Percentiles rank a stretch among this genome's conserved stretches.
Evolutionary conservation across 2,888 invertebrate species (phyloP).

Genomic region (Drosophila paramelanica): DNA sequence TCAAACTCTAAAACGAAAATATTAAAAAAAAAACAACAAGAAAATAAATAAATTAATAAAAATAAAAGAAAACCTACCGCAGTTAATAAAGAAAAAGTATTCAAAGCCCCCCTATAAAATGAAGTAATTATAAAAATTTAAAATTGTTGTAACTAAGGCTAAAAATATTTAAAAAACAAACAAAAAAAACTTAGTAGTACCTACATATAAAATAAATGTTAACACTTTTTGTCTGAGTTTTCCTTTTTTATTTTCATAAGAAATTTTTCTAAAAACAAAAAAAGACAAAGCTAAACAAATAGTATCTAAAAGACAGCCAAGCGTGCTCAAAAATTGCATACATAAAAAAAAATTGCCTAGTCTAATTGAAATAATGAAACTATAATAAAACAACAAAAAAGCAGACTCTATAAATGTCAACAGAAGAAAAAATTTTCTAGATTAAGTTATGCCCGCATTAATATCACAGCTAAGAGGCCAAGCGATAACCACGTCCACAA

Average conservation of each 20-base stretch:
- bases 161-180: conserved; percentile 37
- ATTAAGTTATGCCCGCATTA: conserved; percentile 60
- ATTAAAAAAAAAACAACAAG: conserved; percentile 39
- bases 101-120: conserved; percentile 46
- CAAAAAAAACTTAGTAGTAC: conserved; percentile 54
- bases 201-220: conserved; percentile 64
- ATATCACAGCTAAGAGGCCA: conserved; percentile 29
- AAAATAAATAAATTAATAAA: conserved; percentile 13
- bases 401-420: not conserved
- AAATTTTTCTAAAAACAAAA: conserved; percentile 36
- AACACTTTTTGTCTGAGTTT: conserved; percentile 61
- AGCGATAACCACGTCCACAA: conserved; percentile 39
- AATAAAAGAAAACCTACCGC: conserved; percentile 65
- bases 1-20: conserved; percentile 57
- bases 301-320: conserved; percentile 35
- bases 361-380: conserved; percentile 50
- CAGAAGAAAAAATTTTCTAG: conserved; percentile 23
- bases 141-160: conserved; percentile 50
- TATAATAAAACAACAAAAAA: too few relatives aligned
- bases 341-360: conserved; percentile 49
- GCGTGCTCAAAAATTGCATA: conserved; percentile 42
- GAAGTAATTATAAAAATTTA: conserved; percentile 31
- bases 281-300: conserved; percentile 29
- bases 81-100: conserved; percentile 58
- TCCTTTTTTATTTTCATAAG: conserved; percentile 65